A percentile compares a stretch with the other conserved stretches of the same genome.
These are phyloP conservation scores for Brachionus angularis DNA, from an alignment of 1,140 invertebrate genomes.

Conservation along the genomic window DNA sequence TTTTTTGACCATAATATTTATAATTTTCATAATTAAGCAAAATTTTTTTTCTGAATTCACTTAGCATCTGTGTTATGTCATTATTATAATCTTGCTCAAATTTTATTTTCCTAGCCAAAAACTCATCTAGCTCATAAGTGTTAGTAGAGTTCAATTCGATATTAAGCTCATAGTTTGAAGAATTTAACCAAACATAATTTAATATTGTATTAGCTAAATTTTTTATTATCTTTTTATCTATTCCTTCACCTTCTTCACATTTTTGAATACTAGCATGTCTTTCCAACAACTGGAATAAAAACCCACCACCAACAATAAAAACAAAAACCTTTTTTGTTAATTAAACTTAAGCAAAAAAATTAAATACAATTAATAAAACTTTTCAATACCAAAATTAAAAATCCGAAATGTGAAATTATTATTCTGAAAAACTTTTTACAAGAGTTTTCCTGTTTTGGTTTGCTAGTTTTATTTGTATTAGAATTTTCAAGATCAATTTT, in stretches of 20 bases:
- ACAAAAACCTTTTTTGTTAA: slow-evolving; percentile 66
- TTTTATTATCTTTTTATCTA: not conserved
- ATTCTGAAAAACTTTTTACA: not conserved
- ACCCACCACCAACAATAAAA: slow-evolving; percentile 83
- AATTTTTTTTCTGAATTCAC: slow-evolving; percentile 10
- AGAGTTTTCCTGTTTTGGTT: not conserved
- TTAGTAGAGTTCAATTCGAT: not conserved
- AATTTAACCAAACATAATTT: slow-evolving; percentile 36
- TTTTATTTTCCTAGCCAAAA: not conserved
- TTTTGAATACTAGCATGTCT: slow-evolving; percentile 64
- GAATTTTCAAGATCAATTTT: too few species aligned
- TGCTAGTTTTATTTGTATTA: not conserved
- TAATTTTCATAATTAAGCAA: not conserved
- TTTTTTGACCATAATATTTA: slow-evolving; percentile 40
- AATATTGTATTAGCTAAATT: slow-evolving; percentile 16
- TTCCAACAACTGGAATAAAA: slow-evolving; percentile 85
- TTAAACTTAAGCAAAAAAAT: too few species aligned
- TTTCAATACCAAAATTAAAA: slow-evolving; percentile 16
- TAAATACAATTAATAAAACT: too few species aligned
- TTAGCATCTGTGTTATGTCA: not conserved
- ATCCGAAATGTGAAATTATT: not conserved
- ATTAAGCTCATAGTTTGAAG: not conserved
- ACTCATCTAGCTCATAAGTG: not conserved
- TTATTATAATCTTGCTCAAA: slow-evolving; percentile 10
- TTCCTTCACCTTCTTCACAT: slow-evolving; percentile 41